Percentiles rank a stretch among this genome's conserved stretches.
phyloP scores from a whole-genome alignment of 2,888 invertebrate genomes.

The Dicycla oo region DNA sequence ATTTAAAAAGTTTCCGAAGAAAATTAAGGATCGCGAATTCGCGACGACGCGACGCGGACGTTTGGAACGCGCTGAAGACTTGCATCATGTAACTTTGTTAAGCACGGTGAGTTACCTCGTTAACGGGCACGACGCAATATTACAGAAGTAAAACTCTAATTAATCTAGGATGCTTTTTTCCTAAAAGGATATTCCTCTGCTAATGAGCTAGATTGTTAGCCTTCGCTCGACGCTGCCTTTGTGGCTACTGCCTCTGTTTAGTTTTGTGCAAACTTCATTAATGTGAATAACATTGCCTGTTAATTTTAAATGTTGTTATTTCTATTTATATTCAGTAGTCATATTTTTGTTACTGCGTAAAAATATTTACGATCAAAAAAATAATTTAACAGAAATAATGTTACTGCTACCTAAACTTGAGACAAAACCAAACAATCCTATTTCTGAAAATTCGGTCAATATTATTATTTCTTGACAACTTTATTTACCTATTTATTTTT shows the following conservation, averaged over 20 bases:
- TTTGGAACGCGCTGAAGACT: constrained; percentile 78
- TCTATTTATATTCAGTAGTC: not conserved
- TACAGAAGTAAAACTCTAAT: constrained; percentile 81
- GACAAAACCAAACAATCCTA: not conserved
- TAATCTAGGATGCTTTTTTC: constrained; percentile 79
- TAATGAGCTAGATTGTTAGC: constrained; percentile 86
- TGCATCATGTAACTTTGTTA: constrained; percentile 86
- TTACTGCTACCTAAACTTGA: not conserved
- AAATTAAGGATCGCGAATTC: constrained; percentile 83
- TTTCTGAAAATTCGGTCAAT: not conserved
- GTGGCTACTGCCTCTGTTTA: constrained; percentile 76
- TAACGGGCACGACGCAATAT: constrained; percentile 82
- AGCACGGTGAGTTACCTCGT: constrained; percentile 84
- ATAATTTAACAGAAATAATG: not conserved
- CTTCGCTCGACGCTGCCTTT: constrained; percentile 72
- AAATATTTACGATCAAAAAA: not conserved
- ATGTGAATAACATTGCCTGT: constrained; percentile 64
- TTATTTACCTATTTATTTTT: not conserved
- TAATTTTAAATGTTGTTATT: constrained; percentile 11
- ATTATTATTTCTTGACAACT: too few relatives aligned
- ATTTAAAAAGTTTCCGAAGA: constrained; percentile 86
- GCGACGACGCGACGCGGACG: constrained; percentile 71
- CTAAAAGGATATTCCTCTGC: constrained; percentile 77
- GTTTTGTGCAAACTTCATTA: constrained; percentile 74
- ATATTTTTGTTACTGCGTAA: not conserved